Base-by-base conservation (phyloP, 2,888 invertebrate genomes). In the Eupithecia dodoneata region DNA sequence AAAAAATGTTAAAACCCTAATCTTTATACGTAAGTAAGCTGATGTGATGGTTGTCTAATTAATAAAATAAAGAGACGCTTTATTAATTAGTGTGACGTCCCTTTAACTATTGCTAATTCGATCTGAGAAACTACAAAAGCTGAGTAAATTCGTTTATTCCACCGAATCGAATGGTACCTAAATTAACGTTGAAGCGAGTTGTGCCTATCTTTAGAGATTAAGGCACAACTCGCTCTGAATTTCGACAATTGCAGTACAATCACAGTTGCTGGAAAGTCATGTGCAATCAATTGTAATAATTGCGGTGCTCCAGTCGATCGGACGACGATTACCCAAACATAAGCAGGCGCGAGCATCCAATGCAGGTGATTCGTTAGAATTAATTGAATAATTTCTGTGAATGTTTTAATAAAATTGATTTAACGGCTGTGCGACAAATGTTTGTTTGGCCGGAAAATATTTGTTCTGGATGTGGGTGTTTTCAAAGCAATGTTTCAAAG, bases 211-310 rank as follows among this genome's bases (percentile, higher is more conserved):
- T 30, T 30, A 30, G 30, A 30, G 30, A 30, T 77, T 75, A 73
- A 47, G 67, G 75, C 13, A 65, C 72, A 77, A 74, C 71, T 75
- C 66, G 67, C 67, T 67, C 71, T 67, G 76, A 76, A 72, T 76
- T 76, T 72, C 76, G 55, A 71, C 76, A 74, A 74, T 69, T 76
- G 73, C 73, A 55, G 69, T 52, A 79, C 79, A 79, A 79, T 75
- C 76, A 76, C 71, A 79, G 73, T 63, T 69, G 79, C 78, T 76
- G 70, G 79, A 74, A 73, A 77, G 75, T 77, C 73, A 75, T 77
- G 75, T 75, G 77, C 75, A 79, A 75, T 79, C 77, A 79, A 72
- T 77, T 77, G 75, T 76, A 73, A 75, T 79, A 76, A 79, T 77
- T 79, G 75, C 77, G 75, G 72, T 75, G 77, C 71, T 73, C 71